Conservation (phyloP, 2,888 invertebrate genomes). For the Ernsta delagoae region DNA sequence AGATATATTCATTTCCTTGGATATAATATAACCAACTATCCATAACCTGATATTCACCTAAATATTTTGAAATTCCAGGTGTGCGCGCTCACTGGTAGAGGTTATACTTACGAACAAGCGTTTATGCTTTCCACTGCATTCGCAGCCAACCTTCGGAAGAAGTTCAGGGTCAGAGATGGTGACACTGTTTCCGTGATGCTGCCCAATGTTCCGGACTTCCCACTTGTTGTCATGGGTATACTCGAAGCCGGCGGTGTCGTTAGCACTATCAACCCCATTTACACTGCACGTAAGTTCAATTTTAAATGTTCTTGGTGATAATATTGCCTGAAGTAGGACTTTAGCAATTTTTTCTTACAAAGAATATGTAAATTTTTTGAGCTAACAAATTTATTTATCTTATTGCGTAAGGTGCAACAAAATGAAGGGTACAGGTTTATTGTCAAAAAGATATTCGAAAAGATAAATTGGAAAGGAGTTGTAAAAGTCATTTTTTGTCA, state of each 20-base stretch:
- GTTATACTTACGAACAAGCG: conserved; percentile 89
- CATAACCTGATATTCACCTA: too few species aligned
- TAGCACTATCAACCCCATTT: conserved; percentile 90
- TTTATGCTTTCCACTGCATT: conserved; percentile 87
- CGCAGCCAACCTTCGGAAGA: conserved; percentile 86
- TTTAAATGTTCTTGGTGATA: background rate
- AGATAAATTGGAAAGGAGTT: too few species aligned
- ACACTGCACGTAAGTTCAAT: conserved; percentile 85
- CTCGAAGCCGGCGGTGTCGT: conserved; percentile 88
- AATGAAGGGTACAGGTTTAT: too few species aligned
- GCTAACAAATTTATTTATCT: too few species aligned
- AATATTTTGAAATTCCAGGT: conserved; percentile 77
- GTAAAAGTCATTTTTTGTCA: too few species aligned
- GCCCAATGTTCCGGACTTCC: conserved; percentile 91
- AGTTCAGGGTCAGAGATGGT: conserved; percentile 86
- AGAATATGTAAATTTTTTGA: too few species aligned
- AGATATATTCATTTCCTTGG: too few species aligned
- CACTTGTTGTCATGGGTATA: conserved; percentile 87
- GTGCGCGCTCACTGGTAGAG: conserved; percentile 88
- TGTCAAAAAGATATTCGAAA: too few species aligned
- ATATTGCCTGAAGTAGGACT: too few species aligned
- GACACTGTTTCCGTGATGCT: conserved; percentile 89
- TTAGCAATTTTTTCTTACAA: too few species aligned
- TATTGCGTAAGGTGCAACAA: too few species aligned
- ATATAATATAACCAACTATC: too few species aligned